These are phyloP conservation scores for Heliconius aoede DNA, from an alignment of 2,888 invertebrate genomes.

Conservation along the genomic window DNA sequence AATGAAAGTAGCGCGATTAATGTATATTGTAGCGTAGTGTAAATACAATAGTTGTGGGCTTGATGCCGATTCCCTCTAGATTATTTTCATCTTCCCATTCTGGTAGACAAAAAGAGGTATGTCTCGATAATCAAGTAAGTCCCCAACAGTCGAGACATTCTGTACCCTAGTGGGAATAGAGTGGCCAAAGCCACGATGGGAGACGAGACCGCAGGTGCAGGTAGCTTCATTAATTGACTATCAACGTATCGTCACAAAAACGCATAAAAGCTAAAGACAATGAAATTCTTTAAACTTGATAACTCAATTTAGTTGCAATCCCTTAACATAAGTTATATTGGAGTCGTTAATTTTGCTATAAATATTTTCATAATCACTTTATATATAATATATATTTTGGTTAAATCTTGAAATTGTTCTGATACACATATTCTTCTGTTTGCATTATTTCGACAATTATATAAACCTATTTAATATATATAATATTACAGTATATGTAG, in stretches of 20 bases:
- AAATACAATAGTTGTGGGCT: too few relatives aligned
- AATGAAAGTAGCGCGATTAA: too few relatives aligned
- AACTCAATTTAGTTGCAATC: constrained; percentile 76
- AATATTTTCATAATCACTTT: background rate
- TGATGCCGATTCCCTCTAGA: too few relatives aligned
- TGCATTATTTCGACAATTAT: background rate
- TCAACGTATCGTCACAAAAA: constrained; percentile 80
- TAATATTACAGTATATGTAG: background rate
- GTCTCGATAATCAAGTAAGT: too few relatives aligned
- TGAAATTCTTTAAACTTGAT: constrained; percentile 82
- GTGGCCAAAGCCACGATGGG: constrained; percentile 52
- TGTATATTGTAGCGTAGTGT: too few relatives aligned
- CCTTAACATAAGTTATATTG: constrained; percentile 49
- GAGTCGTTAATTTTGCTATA: constrained; percentile 50
- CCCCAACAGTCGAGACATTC: too few relatives aligned
- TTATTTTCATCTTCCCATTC: too few relatives aligned
- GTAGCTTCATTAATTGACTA: constrained; percentile 82
- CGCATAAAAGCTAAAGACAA: constrained; percentile 75
- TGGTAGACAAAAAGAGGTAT: too few relatives aligned
- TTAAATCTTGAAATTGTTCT: background rate
- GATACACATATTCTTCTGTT: background rate
- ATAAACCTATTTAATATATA: background rate
- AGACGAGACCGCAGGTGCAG: constrained; percentile 78
- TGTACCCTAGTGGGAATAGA: too few relatives aligned
- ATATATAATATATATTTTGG: background rate